Evolutionary conservation across 2,113 vertebrate species (phyloP).

Genomic region (Morone saxatilis): DNA sequence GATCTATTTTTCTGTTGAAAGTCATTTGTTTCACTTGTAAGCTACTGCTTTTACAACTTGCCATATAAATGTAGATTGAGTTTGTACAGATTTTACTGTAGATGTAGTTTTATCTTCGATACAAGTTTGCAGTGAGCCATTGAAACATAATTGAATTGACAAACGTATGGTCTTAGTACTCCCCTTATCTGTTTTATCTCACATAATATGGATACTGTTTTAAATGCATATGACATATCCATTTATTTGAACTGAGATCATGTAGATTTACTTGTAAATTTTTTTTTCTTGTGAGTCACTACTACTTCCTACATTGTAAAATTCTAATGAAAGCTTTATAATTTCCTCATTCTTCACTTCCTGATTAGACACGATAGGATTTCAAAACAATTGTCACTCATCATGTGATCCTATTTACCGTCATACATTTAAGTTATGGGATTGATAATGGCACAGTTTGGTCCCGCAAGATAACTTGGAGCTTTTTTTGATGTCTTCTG

Average conservation of each 20-base stretch:
- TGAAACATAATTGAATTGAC: slow-evolving; percentile 71
- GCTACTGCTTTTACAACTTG: slow-evolving; percentile 76
- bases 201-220: slow-evolving; percentile 38
- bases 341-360: slow-evolving; percentile 50
- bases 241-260: slow-evolving; percentile 38
- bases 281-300: slow-evolving; percentile 55
- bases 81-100: slow-evolving; percentile 82
- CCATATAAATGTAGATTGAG: slow-evolving; percentile 77
- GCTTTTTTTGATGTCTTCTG: slow-evolving; percentile 25
- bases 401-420: slow-evolving; percentile 19
- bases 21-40: slow-evolving; percentile 56
- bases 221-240: slow-evolving; percentile 37
- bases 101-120: slow-evolving; percentile 76
- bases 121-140: slow-evolving; percentile 77
- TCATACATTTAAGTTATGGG: slow-evolving; percentile 26
- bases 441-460: slow-evolving; percentile 38
- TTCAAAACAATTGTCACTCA: slow-evolving; percentile 42
- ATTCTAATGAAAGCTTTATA: slow-evolving; percentile 66
- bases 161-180: slow-evolving; percentile 56
- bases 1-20: slow-evolving; percentile 69
- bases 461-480: slow-evolving; percentile 26
- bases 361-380: slow-evolving; percentile 48
- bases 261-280: slow-evolving; percentile 36
- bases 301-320: slow-evolving; percentile 68
- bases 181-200: slow-evolving; percentile 43